phyloP scores from a whole-genome alignment of 2,888 invertebrate species.

The Eupithecia abbreviata region DNA sequence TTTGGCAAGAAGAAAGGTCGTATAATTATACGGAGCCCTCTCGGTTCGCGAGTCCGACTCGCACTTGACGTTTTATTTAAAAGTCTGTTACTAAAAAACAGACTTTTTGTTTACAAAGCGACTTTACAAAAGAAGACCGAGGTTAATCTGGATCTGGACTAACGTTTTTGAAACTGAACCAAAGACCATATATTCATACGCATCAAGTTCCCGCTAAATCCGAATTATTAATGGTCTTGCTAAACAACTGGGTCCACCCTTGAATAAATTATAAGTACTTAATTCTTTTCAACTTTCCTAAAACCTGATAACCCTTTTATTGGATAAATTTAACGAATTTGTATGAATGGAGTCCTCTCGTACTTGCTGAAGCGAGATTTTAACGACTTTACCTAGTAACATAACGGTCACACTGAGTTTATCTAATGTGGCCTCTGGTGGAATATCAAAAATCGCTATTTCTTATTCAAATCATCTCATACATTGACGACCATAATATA shows the following conservation, averaged over 20 bases:
- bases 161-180: background rate
- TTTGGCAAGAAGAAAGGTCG: too few relatives aligned
- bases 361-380: background rate
- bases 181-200: background rate
- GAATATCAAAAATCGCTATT: background rate
- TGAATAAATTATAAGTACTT: conserved; percentile 7
- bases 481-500: too few relatives aligned
- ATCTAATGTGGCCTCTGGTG: background rate
- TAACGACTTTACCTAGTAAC: conserved; percentile 8
- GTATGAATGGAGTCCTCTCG: background rate
- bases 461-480: background rate
- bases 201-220: background rate
- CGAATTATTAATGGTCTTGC: background rate
- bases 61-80: too few relatives aligned
- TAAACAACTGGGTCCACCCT: conserved; percentile 10
- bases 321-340: conserved; percentile 14
- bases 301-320: conserved; percentile 1
- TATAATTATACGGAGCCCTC: too few relatives aligned
- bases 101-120: background rate
- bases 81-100: too few relatives aligned
- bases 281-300: conserved; percentile 17
- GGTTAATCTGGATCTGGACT: background rate
- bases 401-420: conserved; percentile 11
- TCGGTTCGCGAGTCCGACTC: too few relatives aligned
- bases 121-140: background rate